These are phyloP conservation scores for Anser brachyrhynchus DNA, from an alignment of 2,113 vertebrate species.

Conservation along the genomic window DNA sequence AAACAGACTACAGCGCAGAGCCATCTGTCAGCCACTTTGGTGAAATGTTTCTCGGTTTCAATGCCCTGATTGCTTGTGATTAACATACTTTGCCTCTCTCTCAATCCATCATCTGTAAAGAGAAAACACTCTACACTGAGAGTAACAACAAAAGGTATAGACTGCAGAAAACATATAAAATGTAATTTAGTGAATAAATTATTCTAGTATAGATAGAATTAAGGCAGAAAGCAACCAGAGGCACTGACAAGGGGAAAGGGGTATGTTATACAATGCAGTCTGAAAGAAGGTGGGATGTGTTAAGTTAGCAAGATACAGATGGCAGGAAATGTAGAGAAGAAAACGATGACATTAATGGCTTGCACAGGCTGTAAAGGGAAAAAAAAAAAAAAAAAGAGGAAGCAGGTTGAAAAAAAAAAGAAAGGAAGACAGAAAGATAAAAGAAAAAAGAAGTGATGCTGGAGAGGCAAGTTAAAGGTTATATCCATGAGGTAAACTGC, in stretches of 20 bases:
- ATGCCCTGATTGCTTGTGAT: background rate
- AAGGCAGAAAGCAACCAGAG: background rate
- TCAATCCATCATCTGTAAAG: background rate
- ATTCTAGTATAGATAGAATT: background rate
- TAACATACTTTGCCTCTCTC: background rate
- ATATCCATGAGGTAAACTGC: background rate
- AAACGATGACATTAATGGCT: background rate
- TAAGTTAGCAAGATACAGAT: background rate
- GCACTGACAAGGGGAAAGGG: background rate
- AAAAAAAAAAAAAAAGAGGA: slow-evolving; percentile 3
- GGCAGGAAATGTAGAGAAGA: background rate
- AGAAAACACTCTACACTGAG: background rate
- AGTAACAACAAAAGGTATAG: background rate
- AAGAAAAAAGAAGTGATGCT: background rate
- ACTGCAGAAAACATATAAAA: slow-evolving; percentile 10
- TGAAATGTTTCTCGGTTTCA: background rate
- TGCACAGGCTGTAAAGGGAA: background rate
- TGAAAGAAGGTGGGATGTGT: background rate
- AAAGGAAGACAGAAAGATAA: background rate
- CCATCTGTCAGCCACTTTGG: background rate
- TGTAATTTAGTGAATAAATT: slow-evolving; percentile 7
- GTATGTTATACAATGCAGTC: background rate
- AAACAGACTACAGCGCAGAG: background rate
- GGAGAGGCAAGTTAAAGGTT: background rate
- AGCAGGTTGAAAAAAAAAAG: background rate